Conservation (phyloP, 2,888 invertebrate species). For the Atrina japonica region DNA sequence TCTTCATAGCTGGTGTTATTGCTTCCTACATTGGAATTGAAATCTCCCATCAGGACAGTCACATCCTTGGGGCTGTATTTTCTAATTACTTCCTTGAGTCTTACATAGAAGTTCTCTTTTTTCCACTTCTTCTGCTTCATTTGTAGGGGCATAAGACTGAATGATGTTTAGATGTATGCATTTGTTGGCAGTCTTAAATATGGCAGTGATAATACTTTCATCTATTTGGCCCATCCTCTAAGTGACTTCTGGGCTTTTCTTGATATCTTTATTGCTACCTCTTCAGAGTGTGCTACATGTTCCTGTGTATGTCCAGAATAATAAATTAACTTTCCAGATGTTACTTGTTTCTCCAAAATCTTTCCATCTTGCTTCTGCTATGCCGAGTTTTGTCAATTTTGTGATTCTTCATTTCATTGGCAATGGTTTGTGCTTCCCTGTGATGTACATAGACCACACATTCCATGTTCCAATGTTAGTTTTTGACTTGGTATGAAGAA, state of each 20-base stretch:
- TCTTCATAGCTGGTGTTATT: neutral
- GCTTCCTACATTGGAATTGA: neutral
- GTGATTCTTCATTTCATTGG: conserved; percentile 5
- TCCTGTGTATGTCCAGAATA: too few relatives aligned
- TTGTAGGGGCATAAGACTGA: conserved; percentile 19
- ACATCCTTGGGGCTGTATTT: too few relatives aligned
- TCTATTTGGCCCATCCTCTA: conserved; percentile 4
- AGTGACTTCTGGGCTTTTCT: conserved; percentile 12
- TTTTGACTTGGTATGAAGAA: conserved; percentile 8
- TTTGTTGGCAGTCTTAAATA: conserved; percentile 6
- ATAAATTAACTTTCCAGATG: too few relatives aligned
- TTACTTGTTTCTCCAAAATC: conserved; percentile 7
- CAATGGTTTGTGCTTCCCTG: conserved; percentile 14
- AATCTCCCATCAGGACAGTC: neutral
- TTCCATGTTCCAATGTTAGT: conserved; percentile 11
- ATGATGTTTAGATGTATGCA: conserved; percentile 28
- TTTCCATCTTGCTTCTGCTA: conserved; percentile 16
- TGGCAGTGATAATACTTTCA: conserved; percentile 16
- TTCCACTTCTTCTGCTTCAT: conserved; percentile 8
- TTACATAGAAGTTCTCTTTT: neutral
- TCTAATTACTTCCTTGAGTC: neutral
- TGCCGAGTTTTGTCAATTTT: neutral
- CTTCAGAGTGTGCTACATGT: conserved; percentile 9
- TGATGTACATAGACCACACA: conserved; percentile 5
- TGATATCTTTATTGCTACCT: conserved; percentile 19